A percentile compares a stretch with the other conserved stretches of the same genome.
phyloP scores from a whole-genome alignment of 2,797 vertebrate genomes.

The Salmo trutta region DNA sequence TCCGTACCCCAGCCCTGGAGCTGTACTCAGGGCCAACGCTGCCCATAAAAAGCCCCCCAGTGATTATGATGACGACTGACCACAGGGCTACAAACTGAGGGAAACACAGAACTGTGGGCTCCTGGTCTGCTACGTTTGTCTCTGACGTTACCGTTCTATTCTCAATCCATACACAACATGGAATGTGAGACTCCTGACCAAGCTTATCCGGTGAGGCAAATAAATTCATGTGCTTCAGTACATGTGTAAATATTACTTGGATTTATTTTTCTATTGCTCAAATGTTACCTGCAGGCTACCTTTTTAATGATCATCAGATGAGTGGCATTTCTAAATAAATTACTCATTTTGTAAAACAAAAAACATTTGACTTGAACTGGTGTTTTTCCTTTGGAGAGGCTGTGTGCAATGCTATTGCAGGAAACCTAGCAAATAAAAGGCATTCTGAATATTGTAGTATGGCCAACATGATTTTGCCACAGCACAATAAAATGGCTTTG shows the following conservation, averaged over 20 bases:
- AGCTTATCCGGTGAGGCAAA: not conserved
- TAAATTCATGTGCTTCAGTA: not conserved
- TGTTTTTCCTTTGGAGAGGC: conserved; percentile 7
- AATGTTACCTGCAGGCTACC: not conserved
- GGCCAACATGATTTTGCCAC: not conserved
- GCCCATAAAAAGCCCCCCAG: conserved; percentile 73
- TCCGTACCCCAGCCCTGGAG: conserved; percentile 90
- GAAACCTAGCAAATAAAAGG: not conserved
- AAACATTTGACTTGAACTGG: not conserved
- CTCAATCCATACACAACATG: not conserved
- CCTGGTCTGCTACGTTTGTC: conserved; percentile 18
- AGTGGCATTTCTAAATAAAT: conserved; percentile 49
- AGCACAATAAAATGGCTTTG: too few relatives aligned
- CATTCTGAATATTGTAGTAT: not conserved
- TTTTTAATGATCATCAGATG: not conserved
- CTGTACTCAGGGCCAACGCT: conserved; percentile 89
- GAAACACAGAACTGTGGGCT: conserved; percentile 3
- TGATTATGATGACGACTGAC: conserved; percentile 23
- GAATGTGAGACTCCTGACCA: not conserved
- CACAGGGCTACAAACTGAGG: not conserved
- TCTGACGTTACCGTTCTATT: not conserved
- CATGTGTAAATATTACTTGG: conserved; percentile 59
- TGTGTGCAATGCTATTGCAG: not conserved
- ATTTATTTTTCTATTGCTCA: conserved; percentile 21
- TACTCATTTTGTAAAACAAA: not conserved